These are phyloP conservation scores for Pristionchus arcanus DNA, from an alignment of 2,888 invertebrate genomes.

Conservation along the genomic window DNA sequence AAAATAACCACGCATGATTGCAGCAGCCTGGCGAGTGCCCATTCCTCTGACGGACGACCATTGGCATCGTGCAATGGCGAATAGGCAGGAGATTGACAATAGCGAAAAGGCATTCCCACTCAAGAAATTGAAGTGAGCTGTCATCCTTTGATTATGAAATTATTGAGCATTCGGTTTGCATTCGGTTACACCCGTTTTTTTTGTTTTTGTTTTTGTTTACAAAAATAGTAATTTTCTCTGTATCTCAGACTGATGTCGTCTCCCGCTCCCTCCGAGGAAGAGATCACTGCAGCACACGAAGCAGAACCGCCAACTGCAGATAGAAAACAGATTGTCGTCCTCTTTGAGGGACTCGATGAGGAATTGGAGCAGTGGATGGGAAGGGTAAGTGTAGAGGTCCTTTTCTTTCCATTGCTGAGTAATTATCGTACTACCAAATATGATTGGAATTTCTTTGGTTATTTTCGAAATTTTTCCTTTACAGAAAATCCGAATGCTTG, in stretches of 20 bases:
- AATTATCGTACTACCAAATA: too few relatives aligned
- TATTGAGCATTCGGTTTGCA: too few relatives aligned
- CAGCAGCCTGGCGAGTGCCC: constrained; percentile 70
- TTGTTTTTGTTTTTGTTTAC: background rate
- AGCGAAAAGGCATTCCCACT: constrained; percentile 68
- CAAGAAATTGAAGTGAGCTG: constrained; percentile 64
- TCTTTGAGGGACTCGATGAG: constrained; percentile 63
- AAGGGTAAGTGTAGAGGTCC: constrained; percentile 53
- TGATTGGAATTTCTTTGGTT: too few relatives aligned
- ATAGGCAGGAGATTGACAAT: constrained; percentile 57
- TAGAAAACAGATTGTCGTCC: constrained; percentile 24
- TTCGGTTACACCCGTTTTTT: too few relatives aligned
- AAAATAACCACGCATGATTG: background rate
- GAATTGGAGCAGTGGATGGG: constrained; percentile 57
- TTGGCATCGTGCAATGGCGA: constrained; percentile 59
- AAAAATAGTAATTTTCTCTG: background rate
- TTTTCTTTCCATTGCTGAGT: too few relatives aligned
- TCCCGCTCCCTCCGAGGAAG: constrained; percentile 72
- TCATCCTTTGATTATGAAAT: too few relatives aligned
- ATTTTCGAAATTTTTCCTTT: constrained; percentile 46
- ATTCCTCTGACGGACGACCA: constrained; percentile 63
- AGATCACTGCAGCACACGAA: constrained; percentile 57
- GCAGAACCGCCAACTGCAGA: background rate
- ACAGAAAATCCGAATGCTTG: constrained; percentile 86
- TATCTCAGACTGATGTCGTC: background rate